A percentile compares a stretch with the other conserved stretches of the same genome.
phyloP scores from a whole-genome alignment of 92 coral and sea anemone species.

The Virgularia gustaviana region DNA sequence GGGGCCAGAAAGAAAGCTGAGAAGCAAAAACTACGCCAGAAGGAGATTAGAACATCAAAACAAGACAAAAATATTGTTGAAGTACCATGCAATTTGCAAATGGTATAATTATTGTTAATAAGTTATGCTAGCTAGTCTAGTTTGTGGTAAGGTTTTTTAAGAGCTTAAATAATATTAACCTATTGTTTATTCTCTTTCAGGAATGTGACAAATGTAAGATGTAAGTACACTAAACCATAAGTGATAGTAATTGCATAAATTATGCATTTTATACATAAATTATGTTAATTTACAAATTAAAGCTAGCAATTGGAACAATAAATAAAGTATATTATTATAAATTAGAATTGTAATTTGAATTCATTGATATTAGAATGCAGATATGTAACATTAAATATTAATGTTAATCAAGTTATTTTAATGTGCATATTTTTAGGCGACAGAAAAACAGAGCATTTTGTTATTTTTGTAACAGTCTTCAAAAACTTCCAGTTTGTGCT shows the following conservation, averaged over 20 bases:
- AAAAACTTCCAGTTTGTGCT: constrained; percentile 82
- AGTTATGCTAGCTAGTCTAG: neutral
- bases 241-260: too few species aligned
- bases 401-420: neutral
- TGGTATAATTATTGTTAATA: constrained; percentile 54
- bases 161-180: neutral
- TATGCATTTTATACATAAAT: too few species aligned
- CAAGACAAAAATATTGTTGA: constrained; percentile 61
- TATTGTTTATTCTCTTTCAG: constrained; percentile 33
- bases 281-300: too few species aligned
- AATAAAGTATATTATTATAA: too few species aligned
- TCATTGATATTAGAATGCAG: too few species aligned
- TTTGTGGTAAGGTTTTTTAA: neutral
- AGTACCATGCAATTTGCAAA: constrained; percentile 66
- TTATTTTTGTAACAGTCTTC: constrained; percentile 79
- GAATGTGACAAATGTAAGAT: constrained; percentile 97
- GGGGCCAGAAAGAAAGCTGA: constrained; percentile 99
- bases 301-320: too few species aligned
- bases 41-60: constrained; percentile 59
- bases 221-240: constrained; percentile 42
- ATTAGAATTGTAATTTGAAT: too few species aligned
- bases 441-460: constrained; percentile 97
- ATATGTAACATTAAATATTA: too few species aligned
- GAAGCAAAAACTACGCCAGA: constrained; percentile 81
- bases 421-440: constrained; percentile 53